Evolutionary conservation across 1,140 invertebrate genomes (phyloP), one percentile per base, ranked within the genome.

Genomic region (Bombus sibiricus): DNA sequence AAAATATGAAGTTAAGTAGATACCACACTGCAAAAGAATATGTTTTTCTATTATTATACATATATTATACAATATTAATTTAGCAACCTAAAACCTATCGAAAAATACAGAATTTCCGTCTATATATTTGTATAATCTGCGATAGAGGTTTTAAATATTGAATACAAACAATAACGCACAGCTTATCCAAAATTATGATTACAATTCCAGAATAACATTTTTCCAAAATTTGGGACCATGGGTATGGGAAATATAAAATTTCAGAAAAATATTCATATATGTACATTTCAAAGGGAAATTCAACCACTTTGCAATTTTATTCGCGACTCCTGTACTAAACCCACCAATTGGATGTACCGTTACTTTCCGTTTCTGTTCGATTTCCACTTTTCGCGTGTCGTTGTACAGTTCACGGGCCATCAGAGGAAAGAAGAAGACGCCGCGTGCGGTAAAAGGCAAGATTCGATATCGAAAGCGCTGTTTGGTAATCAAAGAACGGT

Each of bases 401-500:
- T n/a, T 32, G 8, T 28, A 53, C 34, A 28, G 34, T 25, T 81
- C 34, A 9, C 37, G 18, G 39, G 5, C 12, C 15, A 25, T 22
- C 34, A 0, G 25, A 47, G 32, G 8, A n/a, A 53, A 53, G 47
- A 53, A 53, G 37, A 28, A 53, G 34, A 10, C 28, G 47, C 47
- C 28, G 37, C 47, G 39, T 25, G 5, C 5, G n/a, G 77, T 34
- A 47, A 25, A 41, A 66, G 22, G 53, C 28, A 53, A 59, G 68
- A 34, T 66, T 83, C 72, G 81, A 76, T 76, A 76, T 53, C 71
- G 72, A 66, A 34, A 37, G 71, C 59, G 81, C 41, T 18, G 59
- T 83, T 83, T 66, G 57, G 81, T n/a, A 83, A 83, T 74, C 53
- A 47, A 83, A 47, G 71, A 83, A 83, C 81, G 81, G 81, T 76